These are phyloP conservation scores for Platyura marginata DNA, from an alignment of 1,140 invertebrate genomes.

Conservation along the genomic window DNA sequence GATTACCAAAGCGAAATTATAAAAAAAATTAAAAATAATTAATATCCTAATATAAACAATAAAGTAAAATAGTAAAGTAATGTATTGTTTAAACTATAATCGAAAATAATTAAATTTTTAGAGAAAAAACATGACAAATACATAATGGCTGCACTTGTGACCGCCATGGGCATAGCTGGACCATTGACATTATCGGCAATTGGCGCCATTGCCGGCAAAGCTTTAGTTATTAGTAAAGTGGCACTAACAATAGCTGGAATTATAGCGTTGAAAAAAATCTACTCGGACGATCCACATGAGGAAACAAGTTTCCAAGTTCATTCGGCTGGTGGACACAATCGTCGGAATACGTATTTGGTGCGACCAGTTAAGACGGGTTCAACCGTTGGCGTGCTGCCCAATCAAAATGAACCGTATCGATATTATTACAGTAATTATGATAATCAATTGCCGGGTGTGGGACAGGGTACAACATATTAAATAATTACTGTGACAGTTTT, in stretches of 20 bases:
- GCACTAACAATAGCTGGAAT: slow-evolving; percentile 46
- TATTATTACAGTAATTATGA: too few species aligned
- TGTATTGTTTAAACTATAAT: too few species aligned
- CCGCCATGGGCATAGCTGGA: slow-evolving; percentile 40
- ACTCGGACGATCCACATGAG: slow-evolving; percentile 36
- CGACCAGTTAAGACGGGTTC: slow-evolving; percentile 22
- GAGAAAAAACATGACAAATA: slow-evolving; percentile 32
- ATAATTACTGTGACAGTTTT: too few species aligned
- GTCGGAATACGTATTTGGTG: slow-evolving; percentile 37
- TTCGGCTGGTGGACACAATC: slow-evolving; percentile 17
- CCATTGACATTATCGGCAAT: slow-evolving; percentile 36
- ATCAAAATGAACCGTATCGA: not conserved
- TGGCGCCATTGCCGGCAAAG: slow-evolving; percentile 43
- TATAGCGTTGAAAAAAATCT: slow-evolving; percentile 46
- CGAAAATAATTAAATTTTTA: slow-evolving; percentile 9
- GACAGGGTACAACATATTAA: too few species aligned
- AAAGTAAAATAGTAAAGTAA: too few species aligned
- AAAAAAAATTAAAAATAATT: too few species aligned
- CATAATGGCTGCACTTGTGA: slow-evolving; percentile 36
- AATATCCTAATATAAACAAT: too few species aligned
- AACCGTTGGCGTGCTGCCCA: too few species aligned
- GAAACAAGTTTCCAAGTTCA: slow-evolving; percentile 44
- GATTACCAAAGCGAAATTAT: too few species aligned
- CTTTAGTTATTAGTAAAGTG: slow-evolving; percentile 44
- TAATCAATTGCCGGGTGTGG: too few species aligned